Percentiles rank a stretch among this genome's conserved stretches.
These are phyloP conservation scores for Tokudaia tokunoshimensis DNA, from an alignment of 2,797 vertebrate genomes.

Conservation along the genomic window DNA sequence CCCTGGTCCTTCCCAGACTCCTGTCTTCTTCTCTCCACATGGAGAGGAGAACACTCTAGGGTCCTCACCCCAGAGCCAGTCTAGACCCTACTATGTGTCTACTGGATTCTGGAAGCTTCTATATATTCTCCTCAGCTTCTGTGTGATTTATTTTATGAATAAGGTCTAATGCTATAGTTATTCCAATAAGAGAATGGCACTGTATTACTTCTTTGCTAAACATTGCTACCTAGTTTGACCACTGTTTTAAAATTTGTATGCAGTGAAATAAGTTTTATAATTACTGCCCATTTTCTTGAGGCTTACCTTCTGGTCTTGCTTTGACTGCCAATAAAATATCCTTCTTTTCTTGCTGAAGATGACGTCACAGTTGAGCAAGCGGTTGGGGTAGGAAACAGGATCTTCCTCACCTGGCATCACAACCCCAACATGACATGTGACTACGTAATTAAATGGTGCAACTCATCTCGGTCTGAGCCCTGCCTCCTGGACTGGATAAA, in stretches of 20 bases:
- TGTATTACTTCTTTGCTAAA: not conserved
- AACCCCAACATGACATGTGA: conserved; percentile 88
- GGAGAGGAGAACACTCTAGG: rapidly evolving
- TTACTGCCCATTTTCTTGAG: not conserved
- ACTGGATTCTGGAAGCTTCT: not conserved
- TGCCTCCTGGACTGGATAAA: conserved; percentile 88
- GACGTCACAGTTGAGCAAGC: conserved; percentile 84
- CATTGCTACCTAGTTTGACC: not conserved
- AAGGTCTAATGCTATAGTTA: not conserved
- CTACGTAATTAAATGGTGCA: conserved; percentile 89
- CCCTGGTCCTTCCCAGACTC: not conserved
- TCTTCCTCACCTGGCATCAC: conserved; percentile 87
- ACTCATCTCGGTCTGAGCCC: conserved; percentile 78
- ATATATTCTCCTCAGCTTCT: not conserved
- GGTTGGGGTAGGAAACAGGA: conserved; percentile 83
- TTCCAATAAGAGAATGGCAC: not conserved
- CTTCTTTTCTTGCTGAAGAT: conserved; percentile 78
- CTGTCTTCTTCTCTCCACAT: rapidly evolving
- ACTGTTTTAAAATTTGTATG: not conserved
- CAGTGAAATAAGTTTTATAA: not conserved
- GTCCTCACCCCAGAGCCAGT: not conserved
- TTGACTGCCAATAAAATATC: not conserved
- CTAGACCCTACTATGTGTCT: rapidly evolving
- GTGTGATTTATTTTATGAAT: not conserved
- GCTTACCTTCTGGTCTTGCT: not conserved